phyloP scores from a whole-genome alignment of 1,140 invertebrate genomes.

The Drosophila pachea region DNA sequence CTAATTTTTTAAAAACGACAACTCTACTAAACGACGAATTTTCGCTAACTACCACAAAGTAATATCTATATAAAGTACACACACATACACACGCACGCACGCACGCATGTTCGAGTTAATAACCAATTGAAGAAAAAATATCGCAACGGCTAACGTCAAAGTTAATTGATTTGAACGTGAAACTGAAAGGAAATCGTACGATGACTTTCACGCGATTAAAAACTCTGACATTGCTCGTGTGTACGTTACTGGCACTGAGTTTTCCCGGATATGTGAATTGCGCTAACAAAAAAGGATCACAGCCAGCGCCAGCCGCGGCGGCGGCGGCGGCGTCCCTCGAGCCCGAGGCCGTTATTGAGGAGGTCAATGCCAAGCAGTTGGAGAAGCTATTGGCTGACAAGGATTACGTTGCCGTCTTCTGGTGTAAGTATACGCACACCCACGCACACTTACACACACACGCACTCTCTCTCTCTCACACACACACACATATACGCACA shows the following conservation, averaged over 20 bases:
- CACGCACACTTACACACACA: slow-evolving; percentile 6
- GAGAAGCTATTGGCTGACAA: slow-evolving; percentile 92
- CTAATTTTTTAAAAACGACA: slow-evolving; percentile 57
- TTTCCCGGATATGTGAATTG: slow-evolving; percentile 78
- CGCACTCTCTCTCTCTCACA: too few species aligned
- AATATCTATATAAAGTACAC: slow-evolving; percentile 4
- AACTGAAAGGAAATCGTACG: slow-evolving; percentile 48
- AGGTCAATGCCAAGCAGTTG: slow-evolving; percentile 93
- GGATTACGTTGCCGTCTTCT: slow-evolving; percentile 96
- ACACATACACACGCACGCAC: slow-evolving; percentile 24
- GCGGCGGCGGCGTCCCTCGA: slow-evolving; percentile 55
- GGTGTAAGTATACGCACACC: slow-evolving; percentile 87
- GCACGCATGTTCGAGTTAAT: slow-evolving; percentile 72
- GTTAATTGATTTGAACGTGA: slow-evolving; percentile 28
- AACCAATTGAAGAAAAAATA: slow-evolving; percentile 1
- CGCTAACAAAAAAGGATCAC: slow-evolving; percentile 72
- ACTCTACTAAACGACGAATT: slow-evolving; percentile 55
- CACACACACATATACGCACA: too few species aligned
- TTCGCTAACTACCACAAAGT: slow-evolving; percentile 24
- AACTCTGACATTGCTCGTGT: slow-evolving; percentile 75
- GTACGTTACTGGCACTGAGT: slow-evolving; percentile 76
- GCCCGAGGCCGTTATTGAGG: slow-evolving; percentile 90
- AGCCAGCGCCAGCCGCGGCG: slow-evolving; percentile 42
- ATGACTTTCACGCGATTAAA: slow-evolving; percentile 79
- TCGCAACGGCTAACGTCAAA: slow-evolving; percentile 38